A percentile compares a stretch with the other conserved stretches of the same genome.
Evolutionary conservation across 1,140 invertebrate species (phyloP).

Genomic region (Drosophila insularis): DNA sequence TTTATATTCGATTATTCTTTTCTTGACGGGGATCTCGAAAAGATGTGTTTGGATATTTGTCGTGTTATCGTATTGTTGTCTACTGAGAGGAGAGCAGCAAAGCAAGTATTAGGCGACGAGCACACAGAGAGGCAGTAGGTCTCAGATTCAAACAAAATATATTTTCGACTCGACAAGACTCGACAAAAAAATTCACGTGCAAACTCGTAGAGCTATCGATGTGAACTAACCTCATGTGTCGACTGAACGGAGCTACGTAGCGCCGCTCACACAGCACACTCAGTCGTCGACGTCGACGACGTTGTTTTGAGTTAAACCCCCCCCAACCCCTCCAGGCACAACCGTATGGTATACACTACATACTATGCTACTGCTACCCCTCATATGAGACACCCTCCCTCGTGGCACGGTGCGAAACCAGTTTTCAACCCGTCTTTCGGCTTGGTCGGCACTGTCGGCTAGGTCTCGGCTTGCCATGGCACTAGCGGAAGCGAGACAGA

Average conservation of each 20-base stretch:
- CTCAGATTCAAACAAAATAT: constrained; percentile 48
- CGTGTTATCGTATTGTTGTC: constrained; percentile 7
- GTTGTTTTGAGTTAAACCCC: constrained; percentile 6
- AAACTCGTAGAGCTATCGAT: constrained; percentile 83
- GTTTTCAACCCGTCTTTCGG: constrained; percentile 58
- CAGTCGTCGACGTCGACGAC: constrained; percentile 33
- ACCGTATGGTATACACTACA: no score
- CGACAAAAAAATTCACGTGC: constrained; percentile 78
- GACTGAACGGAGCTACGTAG: constrained; percentile 76
- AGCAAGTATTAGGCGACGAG: not conserved
- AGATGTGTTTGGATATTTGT: constrained; percentile 7
- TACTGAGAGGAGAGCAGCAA: constrained; percentile 1
- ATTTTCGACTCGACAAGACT: constrained; percentile 19
- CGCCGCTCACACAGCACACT: constrained; percentile 45
- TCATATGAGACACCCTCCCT: constrained; percentile 6
- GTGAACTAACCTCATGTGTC: constrained; percentile 82
- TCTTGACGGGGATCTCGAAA: constrained; percentile 12
- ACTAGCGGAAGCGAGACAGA: constrained; percentile 27
- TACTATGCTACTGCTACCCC: not conserved
- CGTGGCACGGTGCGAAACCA: constrained; percentile 40
- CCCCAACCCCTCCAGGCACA: not conserved
- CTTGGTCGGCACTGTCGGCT: constrained; percentile 28
- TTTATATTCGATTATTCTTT: constrained; percentile 13
- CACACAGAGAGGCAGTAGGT: not conserved
- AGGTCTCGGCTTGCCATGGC: not conserved